Conservation (phyloP, 2,888 invertebrate genomes). For the Drosophila sordidapex region DNA sequence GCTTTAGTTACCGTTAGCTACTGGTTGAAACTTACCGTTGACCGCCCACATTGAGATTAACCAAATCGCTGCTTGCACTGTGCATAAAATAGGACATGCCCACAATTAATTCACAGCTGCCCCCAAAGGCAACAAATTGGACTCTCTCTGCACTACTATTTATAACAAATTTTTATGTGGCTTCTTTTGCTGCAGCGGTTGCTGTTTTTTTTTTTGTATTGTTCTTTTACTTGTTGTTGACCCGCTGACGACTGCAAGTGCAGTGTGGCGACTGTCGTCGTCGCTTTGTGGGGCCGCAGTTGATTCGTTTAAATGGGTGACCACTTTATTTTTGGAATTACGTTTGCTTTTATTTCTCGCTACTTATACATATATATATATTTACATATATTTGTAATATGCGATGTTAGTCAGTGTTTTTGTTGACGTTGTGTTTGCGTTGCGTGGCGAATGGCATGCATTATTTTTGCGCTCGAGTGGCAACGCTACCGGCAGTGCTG, state of each 20-base stretch:
- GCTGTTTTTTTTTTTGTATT: background rate
- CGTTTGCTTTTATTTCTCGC: conserved; percentile 48
- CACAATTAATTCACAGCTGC: conserved; percentile 33
- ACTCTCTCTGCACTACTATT: conserved; percentile 14
- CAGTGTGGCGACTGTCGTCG: conserved; percentile 29
- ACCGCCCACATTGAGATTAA: conserved; percentile 98
- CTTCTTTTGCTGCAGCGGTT: conserved; percentile 33
- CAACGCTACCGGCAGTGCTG: conserved; percentile 9
- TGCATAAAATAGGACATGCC: conserved; percentile 82
- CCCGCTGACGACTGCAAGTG: conserved; percentile 58
- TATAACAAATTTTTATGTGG: conserved; percentile 38
- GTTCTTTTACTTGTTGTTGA: conserved; percentile 28
- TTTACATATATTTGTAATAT: conserved; percentile 43
- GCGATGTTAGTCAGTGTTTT: conserved; percentile 49
- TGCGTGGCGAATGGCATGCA: conserved; percentile 44
- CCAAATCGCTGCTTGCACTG: conserved; percentile 87
- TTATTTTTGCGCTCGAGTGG: conserved; percentile 22
- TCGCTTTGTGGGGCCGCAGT: conserved; percentile 29
- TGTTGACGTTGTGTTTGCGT: conserved; percentile 54
- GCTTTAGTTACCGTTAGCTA: background rate
- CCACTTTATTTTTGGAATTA: conserved; percentile 71
- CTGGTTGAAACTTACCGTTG: conserved; percentile 88
- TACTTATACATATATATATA: conserved; percentile 29
- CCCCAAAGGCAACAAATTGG: conserved; percentile 31
- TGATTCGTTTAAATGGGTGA: conserved; percentile 62